Percentiles rank a stretch among this genome's conserved stretches.
Conservation (phyloP, 2,797 vertebrate species). For the Chrysocyon brachyurus region DNA sequence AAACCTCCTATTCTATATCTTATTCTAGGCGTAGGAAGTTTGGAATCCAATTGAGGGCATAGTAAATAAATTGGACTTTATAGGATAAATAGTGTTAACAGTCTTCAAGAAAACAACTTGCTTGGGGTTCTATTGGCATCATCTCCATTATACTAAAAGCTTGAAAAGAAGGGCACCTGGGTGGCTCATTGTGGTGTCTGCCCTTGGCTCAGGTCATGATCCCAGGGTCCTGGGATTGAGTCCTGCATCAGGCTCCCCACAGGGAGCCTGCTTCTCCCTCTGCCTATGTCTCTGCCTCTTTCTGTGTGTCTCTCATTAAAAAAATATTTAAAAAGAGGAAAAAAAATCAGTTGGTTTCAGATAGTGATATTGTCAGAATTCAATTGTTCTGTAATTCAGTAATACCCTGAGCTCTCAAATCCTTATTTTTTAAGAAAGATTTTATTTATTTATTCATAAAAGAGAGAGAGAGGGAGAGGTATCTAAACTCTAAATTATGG, state of each 20-base stretch:
- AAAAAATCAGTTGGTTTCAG: not conserved
- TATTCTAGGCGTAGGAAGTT: conserved; percentile 12
- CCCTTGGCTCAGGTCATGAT: no score
- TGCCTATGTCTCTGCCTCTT: no score
- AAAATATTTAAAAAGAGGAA: not conserved
- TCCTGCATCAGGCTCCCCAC: no score
- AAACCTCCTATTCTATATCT: not conserved
- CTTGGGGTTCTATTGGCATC: not conserved
- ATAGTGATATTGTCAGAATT: not conserved
- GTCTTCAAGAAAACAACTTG: conserved; percentile 41
- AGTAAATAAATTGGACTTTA: not conserved
- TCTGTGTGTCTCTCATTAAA: no score
- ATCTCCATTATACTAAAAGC: not conserved
- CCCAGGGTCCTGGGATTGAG: no score
- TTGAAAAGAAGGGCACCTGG: not conserved
- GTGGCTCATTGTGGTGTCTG: no score
- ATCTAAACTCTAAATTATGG: not conserved
- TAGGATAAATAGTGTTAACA: not conserved
- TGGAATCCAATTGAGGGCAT: not conserved
- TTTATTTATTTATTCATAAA: no score
- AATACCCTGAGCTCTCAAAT: not conserved
- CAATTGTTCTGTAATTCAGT: not conserved
- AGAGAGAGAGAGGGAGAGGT: not conserved
- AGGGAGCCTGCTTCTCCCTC: no score
- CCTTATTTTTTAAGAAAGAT: not conserved